These are phyloP conservation scores for Stegodyphus dumicola DNA, from an alignment of 1,140 invertebrate species.

Conservation along the genomic window DNA sequence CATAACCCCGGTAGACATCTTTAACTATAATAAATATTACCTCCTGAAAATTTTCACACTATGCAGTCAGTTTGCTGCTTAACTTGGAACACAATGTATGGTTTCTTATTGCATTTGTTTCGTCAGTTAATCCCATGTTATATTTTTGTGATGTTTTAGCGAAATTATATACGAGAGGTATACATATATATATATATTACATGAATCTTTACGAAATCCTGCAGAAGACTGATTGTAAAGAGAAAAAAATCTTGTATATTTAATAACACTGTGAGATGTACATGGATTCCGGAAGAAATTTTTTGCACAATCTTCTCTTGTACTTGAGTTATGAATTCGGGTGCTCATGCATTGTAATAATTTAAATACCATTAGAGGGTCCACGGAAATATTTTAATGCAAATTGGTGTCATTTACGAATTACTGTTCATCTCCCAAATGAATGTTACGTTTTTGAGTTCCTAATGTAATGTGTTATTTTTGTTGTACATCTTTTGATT, in stretches of 20 bases:
- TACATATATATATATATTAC: background rate
- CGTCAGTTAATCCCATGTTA: background rate
- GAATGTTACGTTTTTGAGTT: conserved; percentile 37
- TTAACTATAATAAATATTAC: conserved; percentile 33
- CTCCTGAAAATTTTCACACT: conserved; percentile 31
- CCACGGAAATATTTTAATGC: conserved; percentile 23
- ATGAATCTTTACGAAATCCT: background rate
- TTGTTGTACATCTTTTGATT: conserved; percentile 15
- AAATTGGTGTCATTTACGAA: conserved; percentile 36
- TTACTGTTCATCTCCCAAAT: conserved; percentile 12
- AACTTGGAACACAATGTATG: conserved; percentile 13
- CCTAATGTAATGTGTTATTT: conserved; percentile 29
- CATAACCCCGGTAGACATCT: conserved; percentile 39
- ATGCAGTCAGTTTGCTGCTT: conserved; percentile 26
- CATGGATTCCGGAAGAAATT: background rate
- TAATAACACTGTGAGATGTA: too few species aligned
- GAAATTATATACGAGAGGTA: background rate
- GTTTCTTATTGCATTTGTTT: conserved; percentile 32
- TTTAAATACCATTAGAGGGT: conserved; percentile 22
- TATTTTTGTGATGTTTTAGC: conserved; percentile 30
- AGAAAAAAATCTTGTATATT: too few species aligned
- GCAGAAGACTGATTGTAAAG: background rate
- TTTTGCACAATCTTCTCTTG: conserved; percentile 13
- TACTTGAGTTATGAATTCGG: background rate
- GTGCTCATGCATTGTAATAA: conserved; percentile 12